Percentiles rank a stretch among this genome's conserved stretches.
Evolutionary conservation across 64 coral and sea anemone genomes (phyloP).

Genomic region (Stylophora pistillata): DNA sequence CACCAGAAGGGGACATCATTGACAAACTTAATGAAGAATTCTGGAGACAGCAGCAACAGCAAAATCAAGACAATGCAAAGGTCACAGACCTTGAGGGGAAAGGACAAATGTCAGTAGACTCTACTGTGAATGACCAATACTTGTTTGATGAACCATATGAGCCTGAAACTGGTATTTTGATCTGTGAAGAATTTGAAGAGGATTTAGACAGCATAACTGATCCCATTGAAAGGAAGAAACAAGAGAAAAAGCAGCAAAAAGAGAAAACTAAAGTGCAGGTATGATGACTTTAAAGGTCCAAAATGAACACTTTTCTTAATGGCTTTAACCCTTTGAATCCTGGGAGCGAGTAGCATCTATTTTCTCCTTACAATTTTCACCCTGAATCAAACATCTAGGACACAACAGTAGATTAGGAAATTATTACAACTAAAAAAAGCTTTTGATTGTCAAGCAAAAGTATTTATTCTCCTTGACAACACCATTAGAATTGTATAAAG

Average conservation of each 20-base stretch:
- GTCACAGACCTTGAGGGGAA: background rate
- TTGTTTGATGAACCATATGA: conserved; percentile 10
- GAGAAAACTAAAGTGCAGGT: conserved; percentile 70
- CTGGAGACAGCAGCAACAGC: conserved; percentile 51
- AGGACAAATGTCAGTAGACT: background rate
- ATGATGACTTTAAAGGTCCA: background rate
- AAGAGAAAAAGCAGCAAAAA: conserved; percentile 30
- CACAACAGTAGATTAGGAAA: too few relatives aligned
- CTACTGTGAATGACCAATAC: background rate
- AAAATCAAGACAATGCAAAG: conserved; percentile 5
- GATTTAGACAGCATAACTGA: conserved; percentile 29
- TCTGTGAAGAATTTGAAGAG: background rate
- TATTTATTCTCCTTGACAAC: too few relatives aligned
- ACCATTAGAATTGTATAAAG: too few relatives aligned
- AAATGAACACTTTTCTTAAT: too few relatives aligned
- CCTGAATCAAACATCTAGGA: too few relatives aligned
- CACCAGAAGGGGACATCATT: conserved; percentile 84
- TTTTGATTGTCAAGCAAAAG: too few relatives aligned
- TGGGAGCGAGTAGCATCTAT: too few relatives aligned
- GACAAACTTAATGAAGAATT: conserved; percentile 91
- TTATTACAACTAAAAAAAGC: too few relatives aligned
- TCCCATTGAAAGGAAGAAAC: conserved; percentile 35
- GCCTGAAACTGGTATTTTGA: conserved; percentile 3
- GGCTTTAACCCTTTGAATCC: too few relatives aligned
- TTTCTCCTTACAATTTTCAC: too few relatives aligned